These are phyloP conservation scores for Calameuta idolon DNA, from an alignment of 2,888 invertebrate species.

Conservation along the genomic window DNA sequence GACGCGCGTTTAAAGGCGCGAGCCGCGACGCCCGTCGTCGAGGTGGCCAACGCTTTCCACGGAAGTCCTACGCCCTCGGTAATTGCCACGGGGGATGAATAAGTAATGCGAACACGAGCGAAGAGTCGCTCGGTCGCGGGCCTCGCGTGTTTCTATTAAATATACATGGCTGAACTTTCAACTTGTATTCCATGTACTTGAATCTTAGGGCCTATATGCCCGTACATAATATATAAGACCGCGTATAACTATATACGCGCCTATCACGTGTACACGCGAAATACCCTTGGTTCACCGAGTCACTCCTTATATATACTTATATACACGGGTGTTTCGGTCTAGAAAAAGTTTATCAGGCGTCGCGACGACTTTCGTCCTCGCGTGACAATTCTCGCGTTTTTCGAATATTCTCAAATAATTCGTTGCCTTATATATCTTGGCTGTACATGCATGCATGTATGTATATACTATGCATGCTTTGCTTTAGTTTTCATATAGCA, in stretches of 20 bases:
- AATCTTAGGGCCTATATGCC: neutral
- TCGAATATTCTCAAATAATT: neutral
- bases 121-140: constrained; percentile 48
- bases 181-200: neutral
- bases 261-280: neutral
- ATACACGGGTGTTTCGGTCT: neutral
- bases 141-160: constrained; percentile 52
- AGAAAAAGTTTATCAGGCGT: neutral
- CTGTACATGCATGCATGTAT: neutral
- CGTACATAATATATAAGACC: neutral
- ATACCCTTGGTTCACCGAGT: neutral
- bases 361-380: neutral
- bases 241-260: neutral
- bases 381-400: neutral
- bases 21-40: neutral
- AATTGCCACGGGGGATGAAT: constrained; percentile 47
- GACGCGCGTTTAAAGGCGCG: neutral
- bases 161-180: constrained; percentile 36
- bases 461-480: neutral
- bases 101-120: constrained; percentile 50
- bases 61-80: constrained; percentile 29
- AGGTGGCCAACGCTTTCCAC: neutral
- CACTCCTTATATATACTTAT: neutral
- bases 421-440: neutral
- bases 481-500: neutral